Evolutionary conservation across 2,888 invertebrate genomes (phyloP).

Genomic region (Lamellibrachia columna): DNA sequence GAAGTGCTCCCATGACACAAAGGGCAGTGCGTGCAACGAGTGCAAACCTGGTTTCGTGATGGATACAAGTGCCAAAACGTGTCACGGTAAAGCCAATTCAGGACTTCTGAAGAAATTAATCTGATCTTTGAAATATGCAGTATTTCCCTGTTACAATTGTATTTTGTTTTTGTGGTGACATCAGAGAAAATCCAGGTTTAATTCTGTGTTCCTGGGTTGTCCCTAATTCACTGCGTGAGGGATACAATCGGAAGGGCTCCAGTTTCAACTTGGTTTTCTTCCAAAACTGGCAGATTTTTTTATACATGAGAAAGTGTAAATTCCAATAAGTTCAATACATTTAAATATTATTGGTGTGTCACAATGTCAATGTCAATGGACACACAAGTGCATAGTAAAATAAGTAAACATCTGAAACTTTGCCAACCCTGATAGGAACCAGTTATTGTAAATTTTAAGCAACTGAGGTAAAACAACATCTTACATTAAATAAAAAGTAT

Average conservation of each 20-base stretch:
- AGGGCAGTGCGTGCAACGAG: background rate
- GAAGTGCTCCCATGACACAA: conserved; percentile 21
- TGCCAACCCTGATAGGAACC: no score
- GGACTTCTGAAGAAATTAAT: background rate
- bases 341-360: no score
- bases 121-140: background rate
- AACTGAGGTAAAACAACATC: no score
- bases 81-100: background rate
- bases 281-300: background rate
- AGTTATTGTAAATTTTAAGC: no score
- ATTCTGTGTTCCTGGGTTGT: background rate
- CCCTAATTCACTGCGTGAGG: background rate
- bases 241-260: background rate
- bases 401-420: no score
- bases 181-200: background rate
- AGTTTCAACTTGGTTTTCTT: background rate
- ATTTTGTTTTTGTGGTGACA: background rate
- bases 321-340: no score
- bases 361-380: no score
- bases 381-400: no score
- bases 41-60: conserved; percentile 25
- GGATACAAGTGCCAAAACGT: background rate
- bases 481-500: no score
- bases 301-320: no score
- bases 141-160: background rate